A percentile compares a stretch with the other conserved stretches of the same genome.
phyloP scores from a whole-genome alignment of 2,113 vertebrate species.

The Dermatemys mawii region DNA sequence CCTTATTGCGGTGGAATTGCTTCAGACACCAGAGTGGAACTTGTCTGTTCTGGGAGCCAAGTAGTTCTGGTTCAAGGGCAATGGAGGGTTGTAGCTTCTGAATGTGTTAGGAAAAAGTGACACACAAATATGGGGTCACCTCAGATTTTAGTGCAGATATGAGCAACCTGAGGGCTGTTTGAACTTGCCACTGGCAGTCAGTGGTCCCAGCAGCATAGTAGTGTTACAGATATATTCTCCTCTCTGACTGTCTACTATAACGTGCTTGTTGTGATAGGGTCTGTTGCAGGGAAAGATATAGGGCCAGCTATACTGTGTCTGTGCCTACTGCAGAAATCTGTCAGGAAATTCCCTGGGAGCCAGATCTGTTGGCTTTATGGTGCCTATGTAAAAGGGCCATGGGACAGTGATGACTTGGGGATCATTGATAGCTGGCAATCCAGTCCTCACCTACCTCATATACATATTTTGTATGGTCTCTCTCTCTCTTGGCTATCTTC shows the following conservation, averaged over 20 bases:
- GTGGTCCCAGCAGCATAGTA: background rate
- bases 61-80: background rate
- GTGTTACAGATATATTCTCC: background rate
- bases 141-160: background rate
- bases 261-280: background rate
- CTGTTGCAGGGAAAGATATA: background rate
- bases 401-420: background rate
- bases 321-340: background rate
- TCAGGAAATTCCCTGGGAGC: background rate
- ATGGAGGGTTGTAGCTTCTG: background rate
- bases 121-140: background rate
- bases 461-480: background rate
- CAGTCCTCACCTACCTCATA: background rate
- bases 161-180: background rate
- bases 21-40: background rate
- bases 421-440: background rate
- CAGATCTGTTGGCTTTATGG: background rate
- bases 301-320: background rate
- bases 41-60: background rate
- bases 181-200: background rate
- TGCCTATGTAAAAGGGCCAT: background rate
- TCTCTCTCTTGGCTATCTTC: background rate
- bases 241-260: background rate
- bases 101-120: background rate
- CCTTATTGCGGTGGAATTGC: conserved; percentile 4